Evolutionary conservation across 2,888 invertebrate genomes (phyloP).

Genomic region (Branchipolynoe longqiensis): DNA sequence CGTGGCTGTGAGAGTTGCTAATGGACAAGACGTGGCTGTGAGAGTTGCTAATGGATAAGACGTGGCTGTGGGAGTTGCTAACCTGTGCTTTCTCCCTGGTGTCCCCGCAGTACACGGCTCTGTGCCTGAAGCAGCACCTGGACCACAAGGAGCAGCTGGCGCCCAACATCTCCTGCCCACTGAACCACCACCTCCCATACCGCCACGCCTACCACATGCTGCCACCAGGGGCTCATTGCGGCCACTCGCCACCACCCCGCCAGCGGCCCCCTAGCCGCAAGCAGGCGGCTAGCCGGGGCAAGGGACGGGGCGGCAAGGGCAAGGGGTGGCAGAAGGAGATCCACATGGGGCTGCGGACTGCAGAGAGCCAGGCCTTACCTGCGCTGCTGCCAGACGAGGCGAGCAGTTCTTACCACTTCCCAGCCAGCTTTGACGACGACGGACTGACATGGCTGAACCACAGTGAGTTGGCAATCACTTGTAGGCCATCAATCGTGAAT

Average conservation of each 20-base stretch:
- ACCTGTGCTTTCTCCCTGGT: too few relatives aligned
- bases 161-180: not conserved
- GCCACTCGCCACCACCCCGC: not conserved
- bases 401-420: too few relatives aligned
- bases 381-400: too few relatives aligned
- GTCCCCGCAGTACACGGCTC: conserved; percentile 14
- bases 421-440: not conserved
- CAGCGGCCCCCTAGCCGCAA: not conserved
- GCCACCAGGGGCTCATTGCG: not conserved
- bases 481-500: too few relatives aligned
- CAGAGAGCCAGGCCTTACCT: too few relatives aligned
- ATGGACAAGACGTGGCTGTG: too few relatives aligned
- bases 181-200: not conserved
- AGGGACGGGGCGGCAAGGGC: not conserved
- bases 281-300: not conserved
- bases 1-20: too few relatives aligned
- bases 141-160: not conserved
- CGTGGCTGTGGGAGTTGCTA: too few relatives aligned
- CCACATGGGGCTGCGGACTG: too few relatives aligned
- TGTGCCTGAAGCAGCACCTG: conserved; percentile 20
- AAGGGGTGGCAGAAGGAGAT: not conserved
- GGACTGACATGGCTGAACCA: not conserved
- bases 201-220: not conserved
- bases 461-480: too few relatives aligned
- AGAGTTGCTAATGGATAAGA: too few relatives aligned